Percentiles rank a stretch among this genome's conserved stretches.
Conservation (phyloP, 1,140 invertebrate species). For the Brachionus sp. region DNA sequence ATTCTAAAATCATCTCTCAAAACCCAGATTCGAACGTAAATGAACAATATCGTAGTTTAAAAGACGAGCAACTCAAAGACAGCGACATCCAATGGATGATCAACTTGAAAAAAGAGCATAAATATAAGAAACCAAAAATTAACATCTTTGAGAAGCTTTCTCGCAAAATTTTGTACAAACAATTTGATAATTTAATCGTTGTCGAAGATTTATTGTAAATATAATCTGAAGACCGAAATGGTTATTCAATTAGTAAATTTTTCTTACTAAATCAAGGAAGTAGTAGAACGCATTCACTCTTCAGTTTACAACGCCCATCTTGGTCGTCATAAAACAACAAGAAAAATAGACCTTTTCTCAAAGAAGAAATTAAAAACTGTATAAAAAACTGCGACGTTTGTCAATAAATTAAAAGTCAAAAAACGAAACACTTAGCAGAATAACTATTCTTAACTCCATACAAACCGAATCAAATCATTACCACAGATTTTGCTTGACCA, state of each 20-base stretch:
- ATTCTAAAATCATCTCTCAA: background rate
- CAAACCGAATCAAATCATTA: too few species aligned
- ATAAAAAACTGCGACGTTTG: background rate
- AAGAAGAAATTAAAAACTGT: background rate
- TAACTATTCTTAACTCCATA: background rate
- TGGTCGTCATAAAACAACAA: background rate
- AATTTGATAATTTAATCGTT: background rate
- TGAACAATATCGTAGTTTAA: background rate
- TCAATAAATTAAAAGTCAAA: background rate
- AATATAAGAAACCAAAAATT: background rate
- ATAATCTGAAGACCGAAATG: conserved; percentile 12
- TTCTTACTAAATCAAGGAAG: background rate
- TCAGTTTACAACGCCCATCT: conserved; percentile 7
- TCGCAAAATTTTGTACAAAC: background rate
- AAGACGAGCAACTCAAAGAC: background rate
- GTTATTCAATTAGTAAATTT: background rate
- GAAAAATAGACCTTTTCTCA: background rate
- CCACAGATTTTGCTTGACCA: too few species aligned
- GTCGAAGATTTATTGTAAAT: background rate
- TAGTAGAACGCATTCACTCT: background rate
- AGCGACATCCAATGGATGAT: background rate
- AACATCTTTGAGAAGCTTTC: background rate
- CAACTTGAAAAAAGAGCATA: background rate
- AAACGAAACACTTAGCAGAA: background rate
- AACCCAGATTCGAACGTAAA: background rate